Percentiles rank a stretch among this genome's conserved stretches.
These are phyloP conservation scores for Apis dorsata DNA, from an alignment of 1,140 invertebrate genomes.

Conservation along the genomic window DNA sequence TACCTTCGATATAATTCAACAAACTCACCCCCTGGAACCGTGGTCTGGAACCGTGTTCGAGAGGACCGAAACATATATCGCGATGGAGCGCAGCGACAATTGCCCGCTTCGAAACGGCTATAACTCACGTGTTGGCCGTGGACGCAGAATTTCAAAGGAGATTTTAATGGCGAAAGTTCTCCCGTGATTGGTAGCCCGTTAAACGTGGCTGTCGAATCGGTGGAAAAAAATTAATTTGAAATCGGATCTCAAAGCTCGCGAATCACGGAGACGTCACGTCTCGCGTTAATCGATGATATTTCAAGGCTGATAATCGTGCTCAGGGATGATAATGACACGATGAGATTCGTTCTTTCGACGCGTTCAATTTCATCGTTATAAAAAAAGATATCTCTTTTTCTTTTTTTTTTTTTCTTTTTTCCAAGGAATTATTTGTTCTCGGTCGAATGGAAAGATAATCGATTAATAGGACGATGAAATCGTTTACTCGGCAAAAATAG, in stretches of 20 bases:
- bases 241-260: not conserved
- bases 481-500: not conserved
- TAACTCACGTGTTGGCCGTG: slow-evolving; percentile 1
- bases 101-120: not conserved
- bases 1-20: slow-evolving; percentile 11
- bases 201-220: not conserved
- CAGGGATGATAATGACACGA: not conserved
- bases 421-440: not conserved
- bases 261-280: slow-evolving; percentile 14
- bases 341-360: not conserved
- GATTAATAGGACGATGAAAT: not conserved
- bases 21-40: not conserved
- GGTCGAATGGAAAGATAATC: not conserved
- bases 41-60: no score
- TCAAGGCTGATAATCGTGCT: not conserved
- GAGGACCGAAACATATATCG: slow-evolving; percentile 1
- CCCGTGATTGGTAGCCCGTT: slow-evolving; percentile 9
- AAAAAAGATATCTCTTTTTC: no score
- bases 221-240: slow-evolving; percentile 24
- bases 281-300: slow-evolving; percentile 18
- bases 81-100: slow-evolving; percentile 16
- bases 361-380: not conserved
- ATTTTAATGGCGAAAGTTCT: slow-evolving; percentile 18
- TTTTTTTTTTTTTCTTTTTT: not conserved
- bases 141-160: slow-evolving; percentile 24